These are phyloP conservation scores for Stigmatopora argus DNA, from an alignment of 2,113 vertebrate genomes.

Conservation along the genomic window DNA sequence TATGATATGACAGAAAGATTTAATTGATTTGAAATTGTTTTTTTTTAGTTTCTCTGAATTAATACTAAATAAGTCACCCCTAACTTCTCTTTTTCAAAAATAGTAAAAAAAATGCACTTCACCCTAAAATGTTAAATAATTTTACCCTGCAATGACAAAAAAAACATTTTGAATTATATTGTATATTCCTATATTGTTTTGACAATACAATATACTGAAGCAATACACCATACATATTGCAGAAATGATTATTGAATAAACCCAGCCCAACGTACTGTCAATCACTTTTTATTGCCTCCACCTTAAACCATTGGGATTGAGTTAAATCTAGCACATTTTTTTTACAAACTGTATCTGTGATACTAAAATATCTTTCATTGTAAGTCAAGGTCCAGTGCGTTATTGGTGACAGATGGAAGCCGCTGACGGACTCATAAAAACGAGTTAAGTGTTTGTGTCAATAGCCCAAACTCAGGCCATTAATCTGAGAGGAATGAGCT, in stretches of 20 bases:
- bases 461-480: conserved; percentile 59
- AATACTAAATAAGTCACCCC: too few species aligned
- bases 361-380: conserved; percentile 10
- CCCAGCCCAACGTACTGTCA: not conserved
- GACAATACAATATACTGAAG: not conserved
- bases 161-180: not conserved
- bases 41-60: too few species aligned
- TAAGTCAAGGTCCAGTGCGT: conserved; percentile 10
- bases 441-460: conserved; percentile 69
- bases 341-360: conserved; percentile 7
- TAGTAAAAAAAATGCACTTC: too few species aligned
- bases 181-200: not conserved
- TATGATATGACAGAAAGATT: not conserved
- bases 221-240: not conserved
- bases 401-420: conserved; percentile 46
- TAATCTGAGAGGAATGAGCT: conserved; percentile 57
- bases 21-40: too few species aligned
- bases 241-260: not conserved
- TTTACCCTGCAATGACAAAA: not conserved
- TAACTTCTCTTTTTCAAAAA: too few species aligned
- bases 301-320: conserved; percentile 9
- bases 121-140: too few species aligned
- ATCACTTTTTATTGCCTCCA: conserved; percentile 10
- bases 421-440: conserved; percentile 57
- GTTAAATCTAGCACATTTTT: conserved; percentile 8